These are phyloP conservation scores for Luidia sarsii DNA, from an alignment of 53 echinoderm and acorn worm species.

Conservation along the genomic window DNA sequence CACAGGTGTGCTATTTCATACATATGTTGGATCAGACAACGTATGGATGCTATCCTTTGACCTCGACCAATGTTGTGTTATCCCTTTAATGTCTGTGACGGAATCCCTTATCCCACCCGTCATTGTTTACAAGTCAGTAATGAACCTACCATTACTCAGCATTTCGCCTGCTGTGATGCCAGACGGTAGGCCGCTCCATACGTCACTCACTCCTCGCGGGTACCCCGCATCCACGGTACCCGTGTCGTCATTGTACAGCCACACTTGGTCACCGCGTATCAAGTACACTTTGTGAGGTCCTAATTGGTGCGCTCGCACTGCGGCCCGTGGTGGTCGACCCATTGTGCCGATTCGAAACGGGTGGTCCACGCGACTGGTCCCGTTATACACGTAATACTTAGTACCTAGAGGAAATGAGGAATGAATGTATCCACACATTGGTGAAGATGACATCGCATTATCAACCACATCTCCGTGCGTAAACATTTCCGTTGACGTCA, in stretches of 20 bases:
- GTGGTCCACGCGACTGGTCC: conserved; percentile 25
- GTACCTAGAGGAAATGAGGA: too few relatives aligned
- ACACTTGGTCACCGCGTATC: conserved; percentile 49
- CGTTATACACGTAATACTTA: conserved; percentile 43
- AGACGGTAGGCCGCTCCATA: conserved; percentile 10
- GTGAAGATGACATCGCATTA: too few relatives aligned
- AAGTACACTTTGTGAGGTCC: conserved; percentile 52
- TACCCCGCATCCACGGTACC: conserved; percentile 39
- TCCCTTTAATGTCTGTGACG: neutral
- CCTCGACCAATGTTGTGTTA: too few relatives aligned
- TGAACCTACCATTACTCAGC: conserved; percentile 14
- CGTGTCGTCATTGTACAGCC: conserved; percentile 58
- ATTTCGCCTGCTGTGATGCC: conserved; percentile 37
- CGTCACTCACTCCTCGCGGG: conserved; percentile 17
- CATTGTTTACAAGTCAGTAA: neutral
- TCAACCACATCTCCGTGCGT: too few relatives aligned
- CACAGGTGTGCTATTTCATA: too few relatives aligned
- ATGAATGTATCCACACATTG: too few relatives aligned
- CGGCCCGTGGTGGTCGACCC: conserved; percentile 35
- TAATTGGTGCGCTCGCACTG: conserved; percentile 2
- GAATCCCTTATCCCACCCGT: neutral
- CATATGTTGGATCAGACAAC: too few relatives aligned
- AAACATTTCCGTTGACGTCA: neutral
- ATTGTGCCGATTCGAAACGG: conserved; percentile 39
- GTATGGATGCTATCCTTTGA: too few relatives aligned